These are phyloP conservation scores for Sebastiscus albofasciatus DNA, from an alignment of 2,797 vertebrate genomes.

Conservation along the genomic window DNA sequence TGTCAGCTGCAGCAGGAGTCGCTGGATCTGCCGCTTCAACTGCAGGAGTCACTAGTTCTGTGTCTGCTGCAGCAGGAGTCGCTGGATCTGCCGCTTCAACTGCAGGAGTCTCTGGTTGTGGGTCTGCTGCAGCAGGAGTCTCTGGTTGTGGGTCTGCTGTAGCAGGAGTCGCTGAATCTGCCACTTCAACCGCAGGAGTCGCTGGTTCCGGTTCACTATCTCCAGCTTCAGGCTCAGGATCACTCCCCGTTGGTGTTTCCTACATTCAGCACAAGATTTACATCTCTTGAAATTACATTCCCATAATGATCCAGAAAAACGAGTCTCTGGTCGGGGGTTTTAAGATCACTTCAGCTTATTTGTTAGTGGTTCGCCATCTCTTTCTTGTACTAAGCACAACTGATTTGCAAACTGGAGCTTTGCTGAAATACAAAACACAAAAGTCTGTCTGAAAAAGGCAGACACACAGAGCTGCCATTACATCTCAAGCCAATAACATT, in stretches of 20 bases:
- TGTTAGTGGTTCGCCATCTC: not conserved
- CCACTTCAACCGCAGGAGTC: rapidly evolving
- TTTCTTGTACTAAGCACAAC: not conserved
- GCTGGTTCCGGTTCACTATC: not conserved
- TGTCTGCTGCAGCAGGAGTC: not conserved
- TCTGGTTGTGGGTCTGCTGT: not conserved
- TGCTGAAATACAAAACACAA: not conserved
- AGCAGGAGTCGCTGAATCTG: not conserved
- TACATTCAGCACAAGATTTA: slow-evolving; percentile 18
- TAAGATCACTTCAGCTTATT: not conserved
- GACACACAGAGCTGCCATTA: not conserved
- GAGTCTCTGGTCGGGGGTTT: not conserved
- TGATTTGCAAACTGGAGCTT: not conserved
- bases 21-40: not conserved
- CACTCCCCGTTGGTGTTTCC: not conserved
- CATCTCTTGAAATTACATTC: not conserved
- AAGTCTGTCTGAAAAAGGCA: not conserved
- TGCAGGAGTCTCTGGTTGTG: not conserved
- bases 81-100: not conserved
- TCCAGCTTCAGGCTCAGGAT: not conserved
- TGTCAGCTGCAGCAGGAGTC: not conserved
- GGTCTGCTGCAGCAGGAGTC: not conserved
- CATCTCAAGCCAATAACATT: not conserved
- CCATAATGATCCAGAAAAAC: not conserved
- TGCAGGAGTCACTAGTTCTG: not conserved